phyloP scores from a whole-genome alignment of 2,888 invertebrate species.

The Pseudanteris insignis region DNA sequence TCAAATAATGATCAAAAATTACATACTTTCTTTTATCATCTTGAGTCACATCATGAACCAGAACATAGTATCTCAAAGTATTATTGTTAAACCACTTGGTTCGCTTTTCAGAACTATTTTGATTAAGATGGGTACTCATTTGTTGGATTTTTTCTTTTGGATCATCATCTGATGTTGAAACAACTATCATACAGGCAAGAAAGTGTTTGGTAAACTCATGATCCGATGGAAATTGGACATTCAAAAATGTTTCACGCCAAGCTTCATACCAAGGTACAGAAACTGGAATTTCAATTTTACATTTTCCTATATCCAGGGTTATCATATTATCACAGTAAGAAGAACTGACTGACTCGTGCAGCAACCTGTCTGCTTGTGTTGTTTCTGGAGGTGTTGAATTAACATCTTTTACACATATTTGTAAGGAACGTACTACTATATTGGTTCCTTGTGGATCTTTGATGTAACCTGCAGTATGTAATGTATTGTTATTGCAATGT shows the following conservation, averaged over 20 bases:
- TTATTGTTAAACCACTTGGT: conserved; percentile 86
- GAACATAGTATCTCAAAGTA: conserved; percentile 86
- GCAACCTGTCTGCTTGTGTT: conserved; percentile 81
- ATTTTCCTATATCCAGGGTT: conserved; percentile 69
- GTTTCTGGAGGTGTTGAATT: conserved; percentile 84
- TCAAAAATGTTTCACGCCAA: conserved; percentile 91
- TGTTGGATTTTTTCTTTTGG: conserved; percentile 84
- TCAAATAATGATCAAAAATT: too few species aligned
- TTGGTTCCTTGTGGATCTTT: conserved; percentile 82
- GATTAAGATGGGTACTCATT: conserved; percentile 82
- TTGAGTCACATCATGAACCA: conserved; percentile 84
- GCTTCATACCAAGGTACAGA: conserved; percentile 94
- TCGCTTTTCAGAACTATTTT: conserved; percentile 79
- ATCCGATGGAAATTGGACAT: conserved; percentile 88
- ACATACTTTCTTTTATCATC: conserved; percentile 78
- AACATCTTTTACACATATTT: conserved; percentile 83
- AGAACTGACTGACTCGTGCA: conserved; percentile 83
- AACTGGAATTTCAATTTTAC: conserved; percentile 75
- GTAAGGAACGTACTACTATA: conserved; percentile 79
- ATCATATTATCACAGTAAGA: conserved; percentile 70
- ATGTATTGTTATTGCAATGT: not conserved
- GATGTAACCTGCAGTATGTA: conserved; percentile 75
- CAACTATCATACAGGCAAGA: conserved; percentile 82
- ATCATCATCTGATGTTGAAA: conserved; percentile 77
- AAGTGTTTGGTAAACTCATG: conserved; percentile 96